phyloP scores from a whole-genome alignment of 2,888 invertebrate species.

The Synanthedon formicaeformis region DNA sequence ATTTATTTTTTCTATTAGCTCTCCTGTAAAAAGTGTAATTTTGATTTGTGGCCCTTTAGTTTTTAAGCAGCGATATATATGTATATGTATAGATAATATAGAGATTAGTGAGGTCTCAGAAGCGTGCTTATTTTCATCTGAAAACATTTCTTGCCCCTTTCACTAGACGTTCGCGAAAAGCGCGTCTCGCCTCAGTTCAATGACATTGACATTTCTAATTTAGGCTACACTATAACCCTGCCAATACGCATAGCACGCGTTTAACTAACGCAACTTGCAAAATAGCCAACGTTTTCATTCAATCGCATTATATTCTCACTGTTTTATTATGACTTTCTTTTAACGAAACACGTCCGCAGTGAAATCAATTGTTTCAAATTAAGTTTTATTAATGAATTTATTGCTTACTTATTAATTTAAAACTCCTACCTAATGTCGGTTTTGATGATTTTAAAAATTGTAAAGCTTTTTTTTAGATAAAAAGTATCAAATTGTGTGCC shows the following conservation, averaged over 20 bases:
- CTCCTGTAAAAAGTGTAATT: no score
- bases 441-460: no score
- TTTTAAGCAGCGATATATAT: no score
- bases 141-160: conserved; percentile 27
- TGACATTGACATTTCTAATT: conserved; percentile 14
- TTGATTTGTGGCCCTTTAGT: no score
- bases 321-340: conserved; percentile 8
- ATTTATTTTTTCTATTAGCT: no score
- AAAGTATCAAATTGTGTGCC: no score
- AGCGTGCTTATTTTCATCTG: conserved; percentile 14
- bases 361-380: conserved; percentile 9
- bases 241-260: not conserved
- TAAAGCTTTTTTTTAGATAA: no score
- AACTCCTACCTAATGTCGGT: no score
- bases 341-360: conserved; percentile 10
- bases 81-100: no score
- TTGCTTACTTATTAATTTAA: no score
- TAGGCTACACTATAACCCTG: conserved; percentile 5
- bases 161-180: conserved; percentile 26
- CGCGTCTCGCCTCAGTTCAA: conserved; percentile 8
- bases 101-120: no score
- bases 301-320: not conserved
- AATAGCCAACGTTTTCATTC: conserved; percentile 4
- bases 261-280: conserved; percentile 1
- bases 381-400: conserved; percentile 1